Evolutionary conservation across 2,888 invertebrate species (phyloP), one percentile per base, ranked within the genome.

Genomic region (Drosophila kambysellisi): DNA sequence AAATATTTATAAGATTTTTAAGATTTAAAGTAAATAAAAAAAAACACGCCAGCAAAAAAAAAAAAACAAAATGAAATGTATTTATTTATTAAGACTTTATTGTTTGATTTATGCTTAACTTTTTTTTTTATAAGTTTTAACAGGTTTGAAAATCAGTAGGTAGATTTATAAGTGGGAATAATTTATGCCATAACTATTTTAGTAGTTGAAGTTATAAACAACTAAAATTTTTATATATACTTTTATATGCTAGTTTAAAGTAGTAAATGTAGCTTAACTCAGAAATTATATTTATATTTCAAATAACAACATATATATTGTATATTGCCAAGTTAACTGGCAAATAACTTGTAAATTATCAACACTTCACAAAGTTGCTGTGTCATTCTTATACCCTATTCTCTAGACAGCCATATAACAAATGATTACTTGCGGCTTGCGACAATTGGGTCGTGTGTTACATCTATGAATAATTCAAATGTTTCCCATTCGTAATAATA

Each of bases 391-490:
- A 56, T 60, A 56, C 60, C 59, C 60, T 66, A 30, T 7, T 6
- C 15, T 1, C 25, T 25, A 25, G 25, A 25, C 25, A 25, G 6
- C 11, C 17, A 29, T 41, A 46, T 3, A 52, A 33, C 56, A 51
- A 76, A 79, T 75, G 69, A 83, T 70, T 66, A 66, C 50, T 43
- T 76, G 65, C 53, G 77, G 52, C 66, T 76, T 52, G 76, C 75
- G 79, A 69, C 74, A 70, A 82, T 81, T 87, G 84, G 72, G 82
- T 75, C 66, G 66, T 74, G 69, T 51, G 71, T 74, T 87, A 74
- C 67, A 72, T 74, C 76, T 67, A 85, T 85, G 85, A 85, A 85
- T 85, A 81, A 85, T 85, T 85, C 85, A 85, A 74, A 81, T 76
- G 86, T 62, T 71, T 77, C 63, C 75, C 69, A 69, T 62, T 73